A percentile compares a stretch with the other conserved stretches of the same genome.
phyloP scores from a whole-genome alignment of 1,140 invertebrate species.

The Cotesia chilonis region DNA sequence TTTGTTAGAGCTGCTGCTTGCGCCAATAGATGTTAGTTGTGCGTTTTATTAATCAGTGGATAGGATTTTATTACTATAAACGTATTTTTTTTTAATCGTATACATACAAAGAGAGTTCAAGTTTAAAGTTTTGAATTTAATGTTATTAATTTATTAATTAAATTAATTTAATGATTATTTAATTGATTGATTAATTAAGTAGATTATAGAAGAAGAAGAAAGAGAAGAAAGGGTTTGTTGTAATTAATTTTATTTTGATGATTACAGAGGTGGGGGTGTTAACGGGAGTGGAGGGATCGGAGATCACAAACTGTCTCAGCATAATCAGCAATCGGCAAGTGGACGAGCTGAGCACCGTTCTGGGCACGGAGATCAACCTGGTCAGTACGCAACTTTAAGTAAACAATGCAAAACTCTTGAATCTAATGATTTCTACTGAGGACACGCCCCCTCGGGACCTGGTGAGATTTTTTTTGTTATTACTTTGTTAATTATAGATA shows the following conservation, averaged over 20 bases:
- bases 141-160: conserved; percentile 16
- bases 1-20: conserved; percentile 15
- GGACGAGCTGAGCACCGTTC: conserved; percentile 65
- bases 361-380: conserved; percentile 68
- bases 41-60: background rate
- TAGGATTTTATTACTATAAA: background rate
- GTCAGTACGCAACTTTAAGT: conserved; percentile 89
- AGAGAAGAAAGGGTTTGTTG: conserved; percentile 43
- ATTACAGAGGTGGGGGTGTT: conserved; percentile 66
- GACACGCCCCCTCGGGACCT: conserved; percentile 66
- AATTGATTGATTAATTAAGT: background rate
- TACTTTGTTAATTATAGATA: background rate
- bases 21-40: conserved; percentile 21
- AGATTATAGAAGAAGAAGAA: conserved; percentile 53
- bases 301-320: conserved; percentile 64
- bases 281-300: conserved; percentile 61
- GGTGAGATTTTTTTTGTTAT: conserved; percentile 46
- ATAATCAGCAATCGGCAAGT: conserved; percentile 65
- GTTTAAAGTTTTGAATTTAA: conserved; percentile 20
- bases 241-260: conserved; percentile 49
- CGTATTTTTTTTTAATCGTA: no score
- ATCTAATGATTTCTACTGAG: conserved; percentile 94
- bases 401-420: conserved; percentile 95
- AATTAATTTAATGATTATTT: background rate
- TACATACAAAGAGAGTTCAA: background rate